Conservation (phyloP, 2,113 vertebrate species). For the Opisthocomus hoazin region DNA sequence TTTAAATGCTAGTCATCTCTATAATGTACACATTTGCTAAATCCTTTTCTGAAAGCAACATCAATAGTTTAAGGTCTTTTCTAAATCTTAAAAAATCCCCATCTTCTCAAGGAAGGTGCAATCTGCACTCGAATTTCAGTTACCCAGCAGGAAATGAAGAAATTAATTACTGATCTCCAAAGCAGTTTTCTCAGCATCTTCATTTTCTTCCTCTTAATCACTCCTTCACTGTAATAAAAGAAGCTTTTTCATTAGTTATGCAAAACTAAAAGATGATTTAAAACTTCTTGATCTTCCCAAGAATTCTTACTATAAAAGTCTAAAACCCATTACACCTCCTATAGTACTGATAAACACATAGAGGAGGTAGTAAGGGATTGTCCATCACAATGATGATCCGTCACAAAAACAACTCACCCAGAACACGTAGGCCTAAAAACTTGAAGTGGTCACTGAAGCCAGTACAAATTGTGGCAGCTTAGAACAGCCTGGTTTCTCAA, state of each 20-base stretch:
- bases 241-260: not conserved
- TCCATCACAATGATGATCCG: conserved; percentile 35
- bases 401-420: conserved; percentile 45
- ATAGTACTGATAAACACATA: not conserved
- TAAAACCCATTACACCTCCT: not conserved
- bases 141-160: not conserved
- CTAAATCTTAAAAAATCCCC: not conserved
- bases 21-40: not conserved
- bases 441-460: not conserved
- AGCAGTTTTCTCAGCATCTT: not conserved
- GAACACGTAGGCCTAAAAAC: conserved; percentile 14
- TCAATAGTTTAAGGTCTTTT: not conserved
- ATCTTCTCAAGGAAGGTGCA: not conserved
- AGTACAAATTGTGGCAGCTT: not conserved
- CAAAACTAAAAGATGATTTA: not conserved
- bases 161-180: not conserved
- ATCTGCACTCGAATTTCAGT: not conserved
- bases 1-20: not conserved
- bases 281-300: not conserved
- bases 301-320: not conserved
- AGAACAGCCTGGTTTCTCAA: not conserved
- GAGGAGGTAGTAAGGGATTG: not conserved
- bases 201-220: not conserved
- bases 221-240: not conserved
- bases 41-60: not conserved